phyloP scores from a whole-genome alignment of 2,797 vertebrate genomes.

The Enoplosus armatus region DNA sequence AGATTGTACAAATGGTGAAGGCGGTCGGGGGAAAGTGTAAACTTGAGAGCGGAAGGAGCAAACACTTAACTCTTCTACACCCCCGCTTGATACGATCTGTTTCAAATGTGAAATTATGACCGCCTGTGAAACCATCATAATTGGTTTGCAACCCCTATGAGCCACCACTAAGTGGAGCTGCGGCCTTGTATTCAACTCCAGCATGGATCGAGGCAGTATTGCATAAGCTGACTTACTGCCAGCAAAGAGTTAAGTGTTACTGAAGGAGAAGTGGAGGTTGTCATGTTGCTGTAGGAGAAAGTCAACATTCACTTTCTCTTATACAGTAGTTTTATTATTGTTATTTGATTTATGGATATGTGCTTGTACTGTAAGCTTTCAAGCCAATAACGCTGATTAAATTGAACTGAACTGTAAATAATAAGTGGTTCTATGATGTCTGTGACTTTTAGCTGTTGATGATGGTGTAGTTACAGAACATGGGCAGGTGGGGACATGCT shows the following conservation, averaged over 20 bases:
- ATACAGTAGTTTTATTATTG: background rate
- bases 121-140: slow-evolving; percentile 32
- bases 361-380: background rate
- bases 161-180: slow-evolving; percentile 65
- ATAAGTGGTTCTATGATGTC: too few species aligned
- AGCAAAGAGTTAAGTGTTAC: slow-evolving; percentile 22
- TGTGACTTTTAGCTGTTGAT: slow-evolving; percentile 2
- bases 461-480: background rate
- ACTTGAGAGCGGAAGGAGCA: slow-evolving; percentile 30
- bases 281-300: background rate
- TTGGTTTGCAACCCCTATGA: slow-evolving; percentile 19
- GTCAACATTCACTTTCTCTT: background rate
- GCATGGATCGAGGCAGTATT: slow-evolving; percentile 1
- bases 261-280: slow-evolving; percentile 15
- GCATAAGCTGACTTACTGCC: slow-evolving; percentile 50
- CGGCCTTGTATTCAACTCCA: slow-evolving; percentile 6
- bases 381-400: background rate
- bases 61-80: slow-evolving; percentile 30
- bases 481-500: background rate
- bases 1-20: slow-evolving; percentile 26
- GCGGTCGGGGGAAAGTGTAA: slow-evolving; percentile 1
- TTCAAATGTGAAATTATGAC: slow-evolving; percentile 44
- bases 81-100: slow-evolving; percentile 33
- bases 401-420: background rate
- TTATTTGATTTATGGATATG: background rate